A percentile compares a stretch with the other conserved stretches of the same genome.
These are phyloP conservation scores for Drosophila rellima DNA, from an alignment of 2,888 invertebrate genomes.

Conservation along the genomic window DNA sequence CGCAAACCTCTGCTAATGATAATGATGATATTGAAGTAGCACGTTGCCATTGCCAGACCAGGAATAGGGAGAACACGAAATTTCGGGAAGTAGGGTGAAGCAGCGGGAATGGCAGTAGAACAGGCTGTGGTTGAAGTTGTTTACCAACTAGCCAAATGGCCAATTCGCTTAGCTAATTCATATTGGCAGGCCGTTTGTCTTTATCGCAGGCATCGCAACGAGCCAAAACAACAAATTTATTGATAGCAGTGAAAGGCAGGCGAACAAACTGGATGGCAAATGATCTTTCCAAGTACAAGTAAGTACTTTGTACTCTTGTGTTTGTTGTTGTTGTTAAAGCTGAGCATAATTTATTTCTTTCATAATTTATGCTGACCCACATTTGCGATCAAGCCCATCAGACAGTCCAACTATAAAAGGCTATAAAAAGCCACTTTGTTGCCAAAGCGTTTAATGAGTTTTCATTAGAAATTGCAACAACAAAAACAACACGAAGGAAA, in stretches of 20 bases:
- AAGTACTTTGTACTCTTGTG: conserved; percentile 42
- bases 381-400: conserved; percentile 58
- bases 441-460: conserved; percentile 56
- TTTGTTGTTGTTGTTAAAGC: conserved; percentile 25
- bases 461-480: conserved; percentile 38
- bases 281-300: conserved; percentile 35
- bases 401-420: conserved; percentile 34
- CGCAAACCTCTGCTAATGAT: conserved; percentile 75
- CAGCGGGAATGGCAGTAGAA: neutral
- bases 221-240: conserved; percentile 68
- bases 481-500: conserved; percentile 4
- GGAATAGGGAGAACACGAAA: conserved; percentile 19
- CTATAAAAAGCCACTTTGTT: conserved; percentile 39
- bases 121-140: conserved; percentile 44
- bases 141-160: conserved; percentile 75
- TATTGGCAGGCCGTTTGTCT: conserved; percentile 79
- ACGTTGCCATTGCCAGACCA: conserved; percentile 33
- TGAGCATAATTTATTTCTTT: conserved; percentile 76
- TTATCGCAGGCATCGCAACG: conserved; percentile 71
- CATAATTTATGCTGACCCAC: conserved; percentile 79
- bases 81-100: neutral
- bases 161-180: conserved; percentile 80
- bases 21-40: conserved; percentile 75
- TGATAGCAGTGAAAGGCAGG: conserved; percentile 79
- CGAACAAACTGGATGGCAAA: conserved; percentile 42